Conservation (phyloP, 2,797 vertebrate species). For the Phalloptychus januarius region DNA sequence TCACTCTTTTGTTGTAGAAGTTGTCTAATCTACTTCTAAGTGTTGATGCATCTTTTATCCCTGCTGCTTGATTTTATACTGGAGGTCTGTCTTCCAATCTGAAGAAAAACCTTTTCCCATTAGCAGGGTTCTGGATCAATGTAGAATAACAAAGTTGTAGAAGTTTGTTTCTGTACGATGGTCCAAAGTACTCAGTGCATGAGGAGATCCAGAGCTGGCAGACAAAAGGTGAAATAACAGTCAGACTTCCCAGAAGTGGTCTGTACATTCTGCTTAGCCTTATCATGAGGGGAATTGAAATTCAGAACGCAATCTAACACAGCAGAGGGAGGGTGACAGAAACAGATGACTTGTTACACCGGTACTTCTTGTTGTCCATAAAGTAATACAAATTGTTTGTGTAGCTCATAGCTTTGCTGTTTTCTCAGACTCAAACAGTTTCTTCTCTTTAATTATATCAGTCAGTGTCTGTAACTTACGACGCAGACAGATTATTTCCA, state of each 20-base stretch:
- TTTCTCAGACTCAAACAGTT: conserved; percentile 3
- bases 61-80: not conserved
- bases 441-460: no score
- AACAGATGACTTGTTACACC: not conserved
- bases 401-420: not conserved
- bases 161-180: not conserved
- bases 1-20: not conserved
- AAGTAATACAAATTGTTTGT: not conserved
- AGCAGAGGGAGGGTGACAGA: not conserved
- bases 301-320: not conserved
- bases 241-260: conserved; percentile 8
- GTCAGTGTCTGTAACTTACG: not conserved
- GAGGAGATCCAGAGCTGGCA: conserved; percentile 12
- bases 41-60: not conserved
- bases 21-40: not conserved
- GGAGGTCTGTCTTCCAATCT: not conserved
- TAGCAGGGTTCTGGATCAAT: not conserved
- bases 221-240: conserved; percentile 7
- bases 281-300: conserved; percentile 4
- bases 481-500: not conserved
- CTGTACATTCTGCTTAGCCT: not conserved
- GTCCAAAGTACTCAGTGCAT: conserved; percentile 10
- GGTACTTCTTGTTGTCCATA: not conserved
- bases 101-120: not conserved
- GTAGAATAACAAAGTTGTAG: not conserved